Percentiles rank a stretch among this genome's conserved stretches.
Conservation (phyloP, 2,888 invertebrate genomes). For the Lycocerus yunnanus region DNA sequence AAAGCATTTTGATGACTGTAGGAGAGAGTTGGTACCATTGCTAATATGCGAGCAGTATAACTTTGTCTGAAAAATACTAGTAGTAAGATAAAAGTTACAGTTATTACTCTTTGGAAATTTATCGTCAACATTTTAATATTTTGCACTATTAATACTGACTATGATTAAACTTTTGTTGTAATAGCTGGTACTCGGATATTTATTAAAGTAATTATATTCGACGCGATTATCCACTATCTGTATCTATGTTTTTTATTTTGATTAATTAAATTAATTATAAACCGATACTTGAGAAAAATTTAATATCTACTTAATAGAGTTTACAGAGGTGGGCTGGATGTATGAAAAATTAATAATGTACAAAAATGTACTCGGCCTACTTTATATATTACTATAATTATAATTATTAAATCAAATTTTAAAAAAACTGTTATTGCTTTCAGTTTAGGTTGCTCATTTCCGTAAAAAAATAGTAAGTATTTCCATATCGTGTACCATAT, state of each 20-base stretch:
- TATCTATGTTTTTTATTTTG: background rate
- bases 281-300: background rate
- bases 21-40: slow-evolving; percentile 31
- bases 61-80: background rate
- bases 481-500: no score
- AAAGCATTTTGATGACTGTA: slow-evolving; percentile 42
- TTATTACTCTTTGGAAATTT: background rate
- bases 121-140: background rate
- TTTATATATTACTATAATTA: no score
- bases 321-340: no score
- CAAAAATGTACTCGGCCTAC: no score
- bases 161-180: no score
- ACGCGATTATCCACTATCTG: background rate
- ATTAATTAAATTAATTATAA: background rate
- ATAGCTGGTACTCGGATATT: background rate
- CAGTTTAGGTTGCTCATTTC: no score
- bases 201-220: background rate
- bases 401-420: no score
- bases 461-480: no score
- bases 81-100: background rate
- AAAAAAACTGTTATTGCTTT: no score
- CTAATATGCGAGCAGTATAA: background rate
- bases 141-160: background rate
- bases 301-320: no score
- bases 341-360: no score